These are phyloP conservation scores for Cancer borealis DNA, from an alignment of 2,888 invertebrate genomes.

Conservation along the genomic window DNA sequence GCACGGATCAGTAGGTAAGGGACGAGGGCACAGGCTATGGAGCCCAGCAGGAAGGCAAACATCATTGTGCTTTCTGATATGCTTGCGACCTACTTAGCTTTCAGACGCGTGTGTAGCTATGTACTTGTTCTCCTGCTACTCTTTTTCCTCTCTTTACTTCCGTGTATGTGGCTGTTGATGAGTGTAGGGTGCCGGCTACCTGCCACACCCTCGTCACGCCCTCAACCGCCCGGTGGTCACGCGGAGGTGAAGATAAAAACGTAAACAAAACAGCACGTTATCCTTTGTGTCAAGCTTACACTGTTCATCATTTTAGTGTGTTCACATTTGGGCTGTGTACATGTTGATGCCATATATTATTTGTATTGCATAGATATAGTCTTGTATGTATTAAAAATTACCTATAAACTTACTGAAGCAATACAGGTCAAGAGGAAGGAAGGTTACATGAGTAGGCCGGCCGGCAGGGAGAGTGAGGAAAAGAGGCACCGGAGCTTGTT, in stretches of 20 bases:
- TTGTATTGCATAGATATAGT: too few relatives aligned
- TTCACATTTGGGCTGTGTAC: too few relatives aligned
- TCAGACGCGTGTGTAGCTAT: neutral
- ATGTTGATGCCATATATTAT: too few relatives aligned
- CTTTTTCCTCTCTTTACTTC: neutral
- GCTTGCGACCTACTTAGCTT: neutral
- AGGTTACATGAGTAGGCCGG: too few relatives aligned
- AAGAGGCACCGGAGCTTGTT: too few relatives aligned
- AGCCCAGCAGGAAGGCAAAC: neutral
- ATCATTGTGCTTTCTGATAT: neutral
- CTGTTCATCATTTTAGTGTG: too few relatives aligned
- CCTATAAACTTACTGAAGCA: too few relatives aligned
- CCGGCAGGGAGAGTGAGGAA: too few relatives aligned
- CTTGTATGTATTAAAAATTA: too few relatives aligned
- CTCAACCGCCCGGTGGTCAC: neutral
- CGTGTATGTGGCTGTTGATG: neutral
- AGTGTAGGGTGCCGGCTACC: neutral
- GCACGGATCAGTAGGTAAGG: constrained; percentile 33
- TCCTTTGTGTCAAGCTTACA: neutral
- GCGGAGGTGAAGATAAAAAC: neutral
- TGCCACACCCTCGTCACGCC: neutral
- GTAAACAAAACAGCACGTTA: neutral
- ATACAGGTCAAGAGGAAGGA: too few relatives aligned
- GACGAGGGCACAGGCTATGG: neutral
- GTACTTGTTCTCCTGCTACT: neutral